Evolutionary conservation across 2,797 vertebrate species (phyloP).

Genomic region (Lates japonicus): DNA sequence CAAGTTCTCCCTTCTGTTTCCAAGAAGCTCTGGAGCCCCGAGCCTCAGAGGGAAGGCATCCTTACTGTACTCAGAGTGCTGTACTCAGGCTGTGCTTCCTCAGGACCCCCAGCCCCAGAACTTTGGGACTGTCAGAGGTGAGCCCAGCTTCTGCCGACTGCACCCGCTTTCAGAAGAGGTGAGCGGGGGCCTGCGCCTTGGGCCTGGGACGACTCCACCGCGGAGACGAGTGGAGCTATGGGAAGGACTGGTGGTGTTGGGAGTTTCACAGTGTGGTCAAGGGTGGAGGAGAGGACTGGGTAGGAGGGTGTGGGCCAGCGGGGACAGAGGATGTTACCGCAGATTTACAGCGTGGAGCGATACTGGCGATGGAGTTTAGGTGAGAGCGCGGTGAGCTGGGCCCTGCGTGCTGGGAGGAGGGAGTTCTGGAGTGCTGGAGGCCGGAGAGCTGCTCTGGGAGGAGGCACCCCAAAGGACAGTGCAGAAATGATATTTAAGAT

Average conservation of each 20-base stretch:
- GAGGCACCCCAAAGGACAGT: constrained; percentile 86
- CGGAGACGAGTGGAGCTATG: constrained; percentile 93
- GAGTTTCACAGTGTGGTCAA: constrained; percentile 92
- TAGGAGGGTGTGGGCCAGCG: constrained; percentile 93
- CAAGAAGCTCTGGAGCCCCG: constrained; percentile 90
- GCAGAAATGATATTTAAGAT: constrained; percentile 24
- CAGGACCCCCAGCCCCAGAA: constrained; percentile 87
- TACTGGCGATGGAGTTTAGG: constrained; percentile 96
- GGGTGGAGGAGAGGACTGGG: constrained; percentile 90
- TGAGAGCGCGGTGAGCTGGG: constrained; percentile 93
- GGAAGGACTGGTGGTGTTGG: constrained; percentile 93
- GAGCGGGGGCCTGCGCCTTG: constrained; percentile 93
- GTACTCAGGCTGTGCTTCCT: constrained; percentile 92
- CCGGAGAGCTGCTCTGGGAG: constrained; percentile 92
- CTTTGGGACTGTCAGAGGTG: constrained; percentile 87
- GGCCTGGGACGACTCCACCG: constrained; percentile 91
- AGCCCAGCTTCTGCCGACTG: constrained; percentile 94
- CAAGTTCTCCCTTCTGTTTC: constrained; percentile 91
- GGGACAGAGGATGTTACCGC: constrained; percentile 95
- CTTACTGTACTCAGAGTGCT: constrained; percentile 91
- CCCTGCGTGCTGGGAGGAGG: constrained; percentile 93
- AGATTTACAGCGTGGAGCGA: constrained; percentile 94
- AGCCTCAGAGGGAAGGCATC: constrained; percentile 91
- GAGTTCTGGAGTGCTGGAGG: constrained; percentile 92
- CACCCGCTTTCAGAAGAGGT: constrained; percentile 92